Conservation (phyloP, 92 coral and sea anemone genomes). For the Actinernus sp. region DNA sequence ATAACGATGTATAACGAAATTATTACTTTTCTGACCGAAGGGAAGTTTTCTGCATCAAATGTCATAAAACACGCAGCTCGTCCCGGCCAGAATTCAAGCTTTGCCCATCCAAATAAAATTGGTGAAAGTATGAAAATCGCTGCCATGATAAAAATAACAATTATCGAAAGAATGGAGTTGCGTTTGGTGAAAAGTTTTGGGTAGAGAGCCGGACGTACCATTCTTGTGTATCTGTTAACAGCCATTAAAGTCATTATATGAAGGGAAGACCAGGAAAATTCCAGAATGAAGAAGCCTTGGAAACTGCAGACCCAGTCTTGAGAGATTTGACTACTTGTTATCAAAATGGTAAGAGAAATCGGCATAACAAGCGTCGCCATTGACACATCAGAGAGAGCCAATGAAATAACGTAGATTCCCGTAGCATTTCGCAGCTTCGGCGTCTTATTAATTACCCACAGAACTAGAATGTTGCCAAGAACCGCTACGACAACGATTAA, state of each 20-base stretch:
- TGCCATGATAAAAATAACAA: conserved; percentile 18
- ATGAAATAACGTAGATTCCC: conserved; percentile 45
- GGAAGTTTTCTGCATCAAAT: background rate
- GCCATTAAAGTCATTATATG: conserved; percentile 68
- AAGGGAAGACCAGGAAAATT: conserved; percentile 53
- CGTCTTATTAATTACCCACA: conserved; percentile 43
- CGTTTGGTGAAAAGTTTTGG: conserved; percentile 27
- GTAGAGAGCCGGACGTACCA: conserved; percentile 36
- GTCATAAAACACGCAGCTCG: conserved; percentile 46
- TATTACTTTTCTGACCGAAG: conserved; percentile 31
- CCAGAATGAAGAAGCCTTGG: conserved; percentile 48
- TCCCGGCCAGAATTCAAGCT: conserved; percentile 45
- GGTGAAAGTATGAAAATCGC: conserved; percentile 42
- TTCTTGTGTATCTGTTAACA: conserved; percentile 57
- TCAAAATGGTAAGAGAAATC: conserved; percentile 4
- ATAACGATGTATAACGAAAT: conserved; percentile 35
- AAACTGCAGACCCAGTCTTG: conserved; percentile 30
- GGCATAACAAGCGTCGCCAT: conserved; percentile 40
- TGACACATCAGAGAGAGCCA: conserved; percentile 62
- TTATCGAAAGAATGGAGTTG: conserved; percentile 22
- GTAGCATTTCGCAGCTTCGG: conserved; percentile 57
- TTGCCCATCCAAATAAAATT: conserved; percentile 29
- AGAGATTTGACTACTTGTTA: conserved; percentile 17
- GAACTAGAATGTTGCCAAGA: conserved; percentile 51
- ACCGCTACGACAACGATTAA: conserved; percentile 23